Evolutionary conservation across 2,113 vertebrate genomes (phyloP).

Genomic region (Garra rufa): DNA sequence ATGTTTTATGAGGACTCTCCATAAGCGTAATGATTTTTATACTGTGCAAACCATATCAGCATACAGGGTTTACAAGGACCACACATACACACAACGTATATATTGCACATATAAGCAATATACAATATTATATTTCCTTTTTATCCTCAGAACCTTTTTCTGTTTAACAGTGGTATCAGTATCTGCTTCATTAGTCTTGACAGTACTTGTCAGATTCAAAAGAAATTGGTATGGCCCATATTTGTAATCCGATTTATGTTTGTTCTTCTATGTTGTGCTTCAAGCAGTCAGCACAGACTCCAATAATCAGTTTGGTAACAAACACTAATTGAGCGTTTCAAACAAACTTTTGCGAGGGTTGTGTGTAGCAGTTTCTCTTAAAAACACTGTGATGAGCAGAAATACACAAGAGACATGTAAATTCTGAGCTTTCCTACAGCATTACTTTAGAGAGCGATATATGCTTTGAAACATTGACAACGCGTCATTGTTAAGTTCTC

Average conservation of each 20-base stretch:
- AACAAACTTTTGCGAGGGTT: background rate
- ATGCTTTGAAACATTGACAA: slow-evolving; percentile 21
- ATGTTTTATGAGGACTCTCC: too few relatives aligned
- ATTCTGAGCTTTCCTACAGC: slow-evolving; percentile 12
- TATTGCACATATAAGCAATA: background rate
- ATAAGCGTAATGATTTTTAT: too few relatives aligned
- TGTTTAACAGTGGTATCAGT: background rate
- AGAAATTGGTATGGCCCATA: background rate
- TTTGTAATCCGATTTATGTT: background rate
- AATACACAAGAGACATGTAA: background rate
- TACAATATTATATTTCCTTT: background rate
- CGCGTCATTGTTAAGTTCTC: background rate
- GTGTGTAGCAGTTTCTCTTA: background rate
- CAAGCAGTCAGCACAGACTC: background rate
- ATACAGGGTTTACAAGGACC: too few relatives aligned
- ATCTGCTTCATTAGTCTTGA: background rate
- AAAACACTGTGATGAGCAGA: background rate
- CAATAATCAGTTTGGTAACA: background rate
- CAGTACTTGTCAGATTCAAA: background rate
- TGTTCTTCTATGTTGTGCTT: background rate
- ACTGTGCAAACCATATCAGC: too few relatives aligned
- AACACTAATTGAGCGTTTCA: slow-evolving; percentile 17
- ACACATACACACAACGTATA: too few relatives aligned
- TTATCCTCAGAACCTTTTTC: background rate
- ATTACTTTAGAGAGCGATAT: slow-evolving; percentile 2